phyloP scores from a whole-genome alignment of 2,113 vertebrate genomes.

The Tychaedon coryphoeus region DNA sequence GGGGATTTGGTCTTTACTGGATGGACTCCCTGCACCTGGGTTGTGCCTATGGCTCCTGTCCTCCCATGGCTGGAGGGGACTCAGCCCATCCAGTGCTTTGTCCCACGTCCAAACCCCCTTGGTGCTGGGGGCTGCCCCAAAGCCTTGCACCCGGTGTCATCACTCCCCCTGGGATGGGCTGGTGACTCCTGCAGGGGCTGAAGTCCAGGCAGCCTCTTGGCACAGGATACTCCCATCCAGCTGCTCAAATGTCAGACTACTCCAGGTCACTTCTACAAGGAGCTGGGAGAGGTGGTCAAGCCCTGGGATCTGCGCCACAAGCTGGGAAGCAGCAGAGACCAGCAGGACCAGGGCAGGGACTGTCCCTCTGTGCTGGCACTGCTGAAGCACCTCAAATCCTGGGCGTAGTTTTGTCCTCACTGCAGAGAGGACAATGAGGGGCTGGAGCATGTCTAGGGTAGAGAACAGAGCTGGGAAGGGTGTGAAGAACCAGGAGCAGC shows the following conservation, averaged over 20 bases:
- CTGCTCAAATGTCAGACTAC: neutral
- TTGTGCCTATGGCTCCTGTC: neutral
- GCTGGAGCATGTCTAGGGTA: neutral
- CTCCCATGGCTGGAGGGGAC: neutral
- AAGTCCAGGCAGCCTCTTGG: neutral
- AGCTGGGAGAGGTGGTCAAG: neutral
- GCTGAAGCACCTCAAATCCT: neutral
- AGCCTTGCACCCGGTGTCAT: neutral
- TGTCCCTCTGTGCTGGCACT: neutral
- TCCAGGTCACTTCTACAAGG: neutral
- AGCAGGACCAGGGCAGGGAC: neutral
- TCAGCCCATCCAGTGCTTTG: neutral
- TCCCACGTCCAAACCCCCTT: neutral
- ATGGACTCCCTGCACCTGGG: neutral
- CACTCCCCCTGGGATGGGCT: neutral
- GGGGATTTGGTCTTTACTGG: neutral
- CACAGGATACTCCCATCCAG: neutral
- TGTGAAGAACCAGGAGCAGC: no score
- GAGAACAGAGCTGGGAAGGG: no score
- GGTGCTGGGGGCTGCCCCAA: neutral
- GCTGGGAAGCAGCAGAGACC: neutral
- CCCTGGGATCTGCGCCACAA: neutral
- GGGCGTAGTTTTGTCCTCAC: neutral
- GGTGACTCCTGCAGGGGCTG: neutral
- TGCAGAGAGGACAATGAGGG: neutral